These are phyloP conservation scores for Odontesthes bonariensis DNA, from an alignment of 2,113 vertebrate species.

Conservation along the genomic window DNA sequence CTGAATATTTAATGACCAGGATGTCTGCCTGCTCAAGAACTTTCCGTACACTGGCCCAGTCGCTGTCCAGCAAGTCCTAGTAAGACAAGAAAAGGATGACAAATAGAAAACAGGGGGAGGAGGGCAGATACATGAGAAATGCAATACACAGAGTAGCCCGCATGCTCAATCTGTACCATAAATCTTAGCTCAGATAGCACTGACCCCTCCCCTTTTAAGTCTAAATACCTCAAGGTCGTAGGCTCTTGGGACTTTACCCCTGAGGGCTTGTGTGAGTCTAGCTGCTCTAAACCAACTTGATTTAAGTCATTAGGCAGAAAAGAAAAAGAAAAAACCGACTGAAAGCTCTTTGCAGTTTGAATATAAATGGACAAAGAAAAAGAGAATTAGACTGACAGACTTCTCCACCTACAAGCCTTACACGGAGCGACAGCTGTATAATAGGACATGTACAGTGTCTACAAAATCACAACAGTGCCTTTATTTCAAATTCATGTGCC, in stretches of 20 bases:
- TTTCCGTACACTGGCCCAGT: conserved; percentile 91
- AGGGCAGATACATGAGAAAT: conserved; percentile 1
- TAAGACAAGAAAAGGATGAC: conserved; percentile 41
- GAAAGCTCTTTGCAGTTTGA: conserved; percentile 47
- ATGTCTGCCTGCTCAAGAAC: conserved; percentile 93
- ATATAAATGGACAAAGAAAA: conserved; percentile 37
- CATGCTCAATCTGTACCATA: not conserved
- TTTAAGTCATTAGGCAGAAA: conserved; percentile 32
- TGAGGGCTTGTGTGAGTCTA: conserved; percentile 20
- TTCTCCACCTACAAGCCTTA: conserved; percentile 27
- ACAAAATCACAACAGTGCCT: conserved; percentile 44
- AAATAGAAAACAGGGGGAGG: not conserved
- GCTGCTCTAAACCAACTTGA: conserved; percentile 47
- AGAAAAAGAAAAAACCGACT: conserved; percentile 9
- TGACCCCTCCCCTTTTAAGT: conserved; percentile 28
- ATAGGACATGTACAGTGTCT: conserved; percentile 34
- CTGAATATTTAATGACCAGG: conserved; percentile 95
- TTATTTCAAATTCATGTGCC: conserved; percentile 40
- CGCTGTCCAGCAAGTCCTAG: conserved; percentile 93
- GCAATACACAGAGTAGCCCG: not conserved
- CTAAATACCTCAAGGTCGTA: conserved; percentile 39
- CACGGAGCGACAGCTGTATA: conserved; percentile 51
- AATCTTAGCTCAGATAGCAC: conserved; percentile 29
- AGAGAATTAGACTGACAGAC: conserved; percentile 49
- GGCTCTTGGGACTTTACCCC: conserved; percentile 43